Evolutionary conservation across 1,140 invertebrate species (phyloP).

Genomic region (Drosophila pruinosa): DNA sequence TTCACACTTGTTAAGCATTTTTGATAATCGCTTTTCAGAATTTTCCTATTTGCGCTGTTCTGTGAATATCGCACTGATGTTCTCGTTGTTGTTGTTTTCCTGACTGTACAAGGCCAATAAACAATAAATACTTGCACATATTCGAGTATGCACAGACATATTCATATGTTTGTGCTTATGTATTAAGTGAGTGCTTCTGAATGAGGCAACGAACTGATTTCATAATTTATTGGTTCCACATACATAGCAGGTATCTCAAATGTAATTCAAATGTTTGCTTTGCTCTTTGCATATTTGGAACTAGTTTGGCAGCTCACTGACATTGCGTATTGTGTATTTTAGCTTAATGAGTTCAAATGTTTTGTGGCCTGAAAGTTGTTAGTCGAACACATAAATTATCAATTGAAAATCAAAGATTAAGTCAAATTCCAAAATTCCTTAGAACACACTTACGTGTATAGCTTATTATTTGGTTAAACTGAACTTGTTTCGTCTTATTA

Average conservation of each 20-base stretch:
- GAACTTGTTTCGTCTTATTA: too few species aligned
- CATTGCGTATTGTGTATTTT: neutral
- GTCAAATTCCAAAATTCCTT: too few species aligned
- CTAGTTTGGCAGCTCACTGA: neutral
- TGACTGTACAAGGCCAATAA: constrained; percentile 10
- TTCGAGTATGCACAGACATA: too few species aligned
- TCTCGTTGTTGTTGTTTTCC: neutral
- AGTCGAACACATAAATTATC: neutral
- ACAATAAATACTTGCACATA: neutral
- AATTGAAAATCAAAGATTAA: neutral
- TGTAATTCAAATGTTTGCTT: neutral
- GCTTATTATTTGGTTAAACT: too few species aligned
- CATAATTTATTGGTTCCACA: constrained; percentile 7
- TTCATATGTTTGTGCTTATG: neutral
- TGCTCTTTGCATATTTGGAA: neutral
- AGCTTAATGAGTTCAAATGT: neutral
- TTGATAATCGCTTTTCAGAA: constrained; percentile 25
- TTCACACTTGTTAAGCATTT: constrained; percentile 40
- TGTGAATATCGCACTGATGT: constrained; percentile 18
- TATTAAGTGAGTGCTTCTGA: constrained; percentile 1
- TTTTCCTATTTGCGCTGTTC: constrained; percentile 21
- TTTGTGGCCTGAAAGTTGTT: neutral
- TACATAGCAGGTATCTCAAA: neutral
- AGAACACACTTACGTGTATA: too few species aligned
- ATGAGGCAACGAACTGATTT: constrained; percentile 6